Base-by-base conservation (phyloP, 2,113 vertebrate species). In the Cyprinodon variegatus region DNA sequence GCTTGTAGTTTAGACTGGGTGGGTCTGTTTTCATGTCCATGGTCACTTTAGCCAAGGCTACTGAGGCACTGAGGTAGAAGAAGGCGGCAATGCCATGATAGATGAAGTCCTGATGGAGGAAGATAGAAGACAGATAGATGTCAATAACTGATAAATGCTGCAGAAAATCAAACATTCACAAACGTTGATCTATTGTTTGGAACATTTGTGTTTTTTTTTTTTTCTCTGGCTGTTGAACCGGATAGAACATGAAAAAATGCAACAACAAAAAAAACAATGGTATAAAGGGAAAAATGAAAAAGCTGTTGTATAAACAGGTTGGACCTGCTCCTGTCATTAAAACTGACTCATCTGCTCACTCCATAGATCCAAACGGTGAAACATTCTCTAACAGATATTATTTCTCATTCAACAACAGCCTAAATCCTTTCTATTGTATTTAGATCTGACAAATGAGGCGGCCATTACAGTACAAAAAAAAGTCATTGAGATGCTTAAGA, bases 11-110 rank as follows among this genome's bases (percentile, higher is more conserved):
- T 1, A 36, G 45, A 45, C 15, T 5, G 0, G 10, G 0, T n/a
- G 12, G 3, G 2, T 6, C 1, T 0, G 48, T 43, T 5, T 46
- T 80, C 46, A 0, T 48, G 0, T 65, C n/a, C 3, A 68, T 12
- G 0, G 91, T 96, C 79, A 67, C 0, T 7, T 0, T 70, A 66
- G 95, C 95, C 86, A 95, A 83, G n/a, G 91, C 11, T 63, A 96
- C 95, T 0, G 96, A 90, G 0, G 95, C 94, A 3, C 96, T 96
- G 78, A 97, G 92, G 87, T 96, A 97, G 86, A 97, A 93, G 63
- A 96, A 76, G 36, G 95, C 87, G 0, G 96, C 96, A 15, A 86
- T 74, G 8, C 2, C 77, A 0, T 96, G 96, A 81, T 90, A 96
- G 57, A 80, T 41, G 64, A 81, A 87, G 85, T 96, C 96, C 95